Evolutionary conservation across 2,888 invertebrate genomes (phyloP).

Genomic region (Tuberolachnus salignus): DNA sequence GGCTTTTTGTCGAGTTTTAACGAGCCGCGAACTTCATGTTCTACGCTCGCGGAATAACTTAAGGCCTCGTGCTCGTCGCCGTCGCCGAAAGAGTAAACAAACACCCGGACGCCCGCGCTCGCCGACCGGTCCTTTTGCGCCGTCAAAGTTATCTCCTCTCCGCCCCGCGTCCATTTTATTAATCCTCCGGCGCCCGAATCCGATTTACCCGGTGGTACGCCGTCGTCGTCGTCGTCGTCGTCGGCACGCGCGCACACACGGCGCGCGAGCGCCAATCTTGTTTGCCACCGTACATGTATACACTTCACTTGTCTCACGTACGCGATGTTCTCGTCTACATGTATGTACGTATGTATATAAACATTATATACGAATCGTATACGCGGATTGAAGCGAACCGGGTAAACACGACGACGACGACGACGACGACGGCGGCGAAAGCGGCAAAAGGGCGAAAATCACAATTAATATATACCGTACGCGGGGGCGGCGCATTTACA

Average conservation of each 20-base stretch:
- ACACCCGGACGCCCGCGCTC: background rate
- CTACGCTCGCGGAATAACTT: slow-evolving; percentile 54
- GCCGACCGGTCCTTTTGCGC: too few species aligned
- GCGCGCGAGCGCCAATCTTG: slow-evolving; percentile 8
- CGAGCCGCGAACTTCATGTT: slow-evolving; percentile 56
- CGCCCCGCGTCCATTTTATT: slow-evolving; percentile 11
- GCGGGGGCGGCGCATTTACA: background rate
- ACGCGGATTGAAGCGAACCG: background rate
- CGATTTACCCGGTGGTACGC: slow-evolving; percentile 3
- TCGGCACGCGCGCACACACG: too few species aligned
- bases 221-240: too few species aligned
- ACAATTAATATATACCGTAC: background rate
- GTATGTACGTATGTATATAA: too few species aligned
- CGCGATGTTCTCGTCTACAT: background rate
- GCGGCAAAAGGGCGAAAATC: too few species aligned
- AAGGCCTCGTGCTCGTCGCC: slow-evolving; percentile 22
- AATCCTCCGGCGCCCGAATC: slow-evolving; percentile 42
- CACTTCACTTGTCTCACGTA: slow-evolving; percentile 36
- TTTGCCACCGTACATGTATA: background rate
- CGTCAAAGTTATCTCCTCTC: slow-evolving; percentile 24
- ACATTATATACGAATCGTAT: background rate
- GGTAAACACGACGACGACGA: background rate
- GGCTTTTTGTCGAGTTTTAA: slow-evolving; percentile 55
- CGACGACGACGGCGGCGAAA: background rate
- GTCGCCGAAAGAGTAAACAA: slow-evolving; percentile 43